phyloP scores from a whole-genome alignment of 2,113 vertebrate species.

The Macquaria australasica region DNA sequence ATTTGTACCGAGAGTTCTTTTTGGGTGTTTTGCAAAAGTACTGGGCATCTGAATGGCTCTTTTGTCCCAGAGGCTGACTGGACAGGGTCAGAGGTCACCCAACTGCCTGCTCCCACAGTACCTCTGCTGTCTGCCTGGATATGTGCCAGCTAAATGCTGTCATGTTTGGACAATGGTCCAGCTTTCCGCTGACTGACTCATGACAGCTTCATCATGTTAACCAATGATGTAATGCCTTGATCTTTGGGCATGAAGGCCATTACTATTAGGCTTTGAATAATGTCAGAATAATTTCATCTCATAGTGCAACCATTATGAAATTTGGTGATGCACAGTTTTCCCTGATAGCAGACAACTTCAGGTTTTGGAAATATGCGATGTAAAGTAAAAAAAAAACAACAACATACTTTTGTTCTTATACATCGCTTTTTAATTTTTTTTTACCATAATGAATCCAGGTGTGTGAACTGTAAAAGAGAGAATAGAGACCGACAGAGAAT shows the following conservation, averaged over 20 bases:
- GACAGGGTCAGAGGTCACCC: slow-evolving; percentile 73
- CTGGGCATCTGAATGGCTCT: slow-evolving; percentile 61
- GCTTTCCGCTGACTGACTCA: slow-evolving; percentile 70
- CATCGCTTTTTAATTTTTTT: not conserved
- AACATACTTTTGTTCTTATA: not conserved
- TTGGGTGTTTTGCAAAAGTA: slow-evolving; percentile 50
- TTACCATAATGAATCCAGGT: slow-evolving; percentile 54
- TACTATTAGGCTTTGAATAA: slow-evolving; percentile 28
- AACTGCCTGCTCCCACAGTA: slow-evolving; percentile 65
- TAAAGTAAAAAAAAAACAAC: slow-evolving; percentile 25
- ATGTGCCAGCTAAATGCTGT: slow-evolving; percentile 68
- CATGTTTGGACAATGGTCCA: slow-evolving; percentile 70
- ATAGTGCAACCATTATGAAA: not conserved
- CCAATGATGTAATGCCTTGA: slow-evolving; percentile 61
- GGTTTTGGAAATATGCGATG: slow-evolving; percentile 7
- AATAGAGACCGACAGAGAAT: slow-evolving; percentile 22
- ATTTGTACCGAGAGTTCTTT: slow-evolving; percentile 31
- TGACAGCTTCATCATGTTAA: slow-evolving; percentile 68
- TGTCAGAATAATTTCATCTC: slow-evolving; percentile 18
- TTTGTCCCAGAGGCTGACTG: slow-evolving; percentile 76
- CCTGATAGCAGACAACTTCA: not conserved
- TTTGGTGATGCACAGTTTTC: not conserved
- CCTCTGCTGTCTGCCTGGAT: slow-evolving; percentile 71
- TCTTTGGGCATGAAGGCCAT: slow-evolving; percentile 35
- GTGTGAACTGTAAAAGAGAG: slow-evolving; percentile 39